phyloP scores from a whole-genome alignment of 2,888 invertebrate species.

The Cephus spinipes region DNA sequence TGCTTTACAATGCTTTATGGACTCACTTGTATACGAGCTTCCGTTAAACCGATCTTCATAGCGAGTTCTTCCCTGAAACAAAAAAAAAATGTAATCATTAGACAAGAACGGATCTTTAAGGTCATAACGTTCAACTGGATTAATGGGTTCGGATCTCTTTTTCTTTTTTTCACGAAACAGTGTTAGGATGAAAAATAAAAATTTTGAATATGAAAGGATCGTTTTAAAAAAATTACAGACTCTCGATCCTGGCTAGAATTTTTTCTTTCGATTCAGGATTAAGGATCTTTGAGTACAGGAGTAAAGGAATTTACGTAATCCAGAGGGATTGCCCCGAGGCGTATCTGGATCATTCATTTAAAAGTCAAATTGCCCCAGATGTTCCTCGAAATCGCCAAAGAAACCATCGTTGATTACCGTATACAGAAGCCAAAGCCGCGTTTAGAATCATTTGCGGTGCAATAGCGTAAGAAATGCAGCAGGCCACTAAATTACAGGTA shows the following conservation, averaged over 20 bases:
- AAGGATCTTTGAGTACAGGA: neutral
- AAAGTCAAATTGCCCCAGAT: conserved; percentile 62
- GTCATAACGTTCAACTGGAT: conserved; percentile 24
- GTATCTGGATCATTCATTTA: conserved; percentile 45
- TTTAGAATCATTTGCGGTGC: conserved; percentile 20
- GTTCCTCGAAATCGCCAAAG: conserved; percentile 59
- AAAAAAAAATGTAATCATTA: conserved; percentile 44
- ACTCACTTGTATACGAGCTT: conserved; percentile 93
- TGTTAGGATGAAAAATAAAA: neutral
- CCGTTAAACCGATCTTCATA: conserved; percentile 94
- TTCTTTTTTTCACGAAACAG: neutral
- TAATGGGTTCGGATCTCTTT: conserved; percentile 23
- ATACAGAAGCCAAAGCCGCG: conserved; percentile 48
- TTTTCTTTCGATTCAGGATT: neutral
- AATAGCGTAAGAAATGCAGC: neutral
- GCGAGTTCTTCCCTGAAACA: conserved; percentile 92
- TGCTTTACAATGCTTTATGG: conserved; percentile 12
- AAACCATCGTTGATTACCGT: conserved; percentile 60
- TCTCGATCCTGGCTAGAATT: neutral
- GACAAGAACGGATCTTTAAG: conserved; percentile 31
- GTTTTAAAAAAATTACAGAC: too few relatives aligned
- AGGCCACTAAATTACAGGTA: conserved; percentile 16
- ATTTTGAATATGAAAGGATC: neutral
- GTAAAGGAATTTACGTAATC: neutral
- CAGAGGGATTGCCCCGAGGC: neutral